Conservation (phyloP, 1,140 invertebrate species). For the Drosophila littoralis region DNA sequence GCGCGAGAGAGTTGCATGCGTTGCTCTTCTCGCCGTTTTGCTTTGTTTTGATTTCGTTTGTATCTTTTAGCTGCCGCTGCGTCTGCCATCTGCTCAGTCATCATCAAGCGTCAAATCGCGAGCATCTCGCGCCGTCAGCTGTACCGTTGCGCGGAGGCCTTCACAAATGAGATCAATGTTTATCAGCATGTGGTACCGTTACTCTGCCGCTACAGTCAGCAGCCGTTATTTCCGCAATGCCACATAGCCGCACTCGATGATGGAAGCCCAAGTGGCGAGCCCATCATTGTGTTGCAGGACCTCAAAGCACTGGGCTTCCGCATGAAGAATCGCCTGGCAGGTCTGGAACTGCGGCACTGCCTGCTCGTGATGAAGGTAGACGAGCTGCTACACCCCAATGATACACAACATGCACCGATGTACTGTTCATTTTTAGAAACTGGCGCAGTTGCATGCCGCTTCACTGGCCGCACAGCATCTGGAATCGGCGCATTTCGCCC, state of each 20-base stretch:
- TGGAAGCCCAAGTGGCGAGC: constrained; percentile 52
- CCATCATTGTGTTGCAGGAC: constrained; percentile 78
- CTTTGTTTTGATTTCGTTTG: constrained; percentile 10
- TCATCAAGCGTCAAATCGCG: constrained; percentile 80
- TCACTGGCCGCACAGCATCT: constrained; percentile 70
- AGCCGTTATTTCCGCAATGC: constrained; percentile 74
- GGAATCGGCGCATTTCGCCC: constrained; percentile 46
- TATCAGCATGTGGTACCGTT: constrained; percentile 74
- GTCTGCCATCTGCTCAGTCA: constrained; percentile 60
- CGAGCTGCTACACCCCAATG: too few relatives aligned
- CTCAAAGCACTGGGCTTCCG: constrained; percentile 65
- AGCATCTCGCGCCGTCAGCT: constrained; percentile 75
- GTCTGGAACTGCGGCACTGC: constrained; percentile 70
- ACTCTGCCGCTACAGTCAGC: constrained; percentile 57
- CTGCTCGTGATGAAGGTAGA: constrained; percentile 79
- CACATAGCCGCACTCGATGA: constrained; percentile 70
- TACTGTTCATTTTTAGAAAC: constrained; percentile 60
- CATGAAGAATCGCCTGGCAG: constrained; percentile 72
- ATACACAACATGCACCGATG: background rate
- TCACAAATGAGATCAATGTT: constrained; percentile 78
- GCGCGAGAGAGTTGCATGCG: background rate
- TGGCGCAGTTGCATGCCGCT: constrained; percentile 77
- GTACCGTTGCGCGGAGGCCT: constrained; percentile 80
- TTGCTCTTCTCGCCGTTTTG: background rate
- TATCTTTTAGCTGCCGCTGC: constrained; percentile 33